Conservation (phyloP, 2,113 vertebrate species). For the Anhinga rufa region DNA sequence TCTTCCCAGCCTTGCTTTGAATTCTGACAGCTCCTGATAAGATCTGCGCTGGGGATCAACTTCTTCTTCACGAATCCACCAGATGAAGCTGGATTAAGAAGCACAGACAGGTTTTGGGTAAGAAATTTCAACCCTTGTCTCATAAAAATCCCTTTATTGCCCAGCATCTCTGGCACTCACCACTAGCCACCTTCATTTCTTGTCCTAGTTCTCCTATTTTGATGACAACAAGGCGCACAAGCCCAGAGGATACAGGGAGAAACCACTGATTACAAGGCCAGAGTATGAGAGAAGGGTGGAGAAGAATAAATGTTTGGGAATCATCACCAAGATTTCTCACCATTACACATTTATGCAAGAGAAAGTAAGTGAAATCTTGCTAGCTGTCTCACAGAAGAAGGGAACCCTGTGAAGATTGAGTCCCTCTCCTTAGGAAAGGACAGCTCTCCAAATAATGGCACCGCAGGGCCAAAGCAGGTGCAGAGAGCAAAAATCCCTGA, state of each 20-base stretch:
- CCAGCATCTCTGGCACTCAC: background rate
- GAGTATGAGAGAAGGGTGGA: background rate
- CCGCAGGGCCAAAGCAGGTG: background rate
- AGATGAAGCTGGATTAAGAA: slow-evolving; percentile 25
- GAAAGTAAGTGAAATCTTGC: background rate
- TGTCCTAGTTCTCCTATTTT: background rate
- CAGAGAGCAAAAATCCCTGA: background rate
- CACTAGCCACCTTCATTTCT: background rate
- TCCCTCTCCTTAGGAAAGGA: background rate
- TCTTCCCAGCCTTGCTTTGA: slow-evolving; percentile 19
- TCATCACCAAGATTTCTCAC: background rate
- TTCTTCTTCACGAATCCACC: slow-evolving; percentile 7
- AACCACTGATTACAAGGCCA: background rate
- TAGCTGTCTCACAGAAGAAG: background rate
- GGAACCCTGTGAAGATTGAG: background rate
- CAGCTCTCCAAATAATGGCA: background rate
- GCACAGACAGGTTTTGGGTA: background rate
- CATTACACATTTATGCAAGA: background rate
- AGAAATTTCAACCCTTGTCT: background rate
- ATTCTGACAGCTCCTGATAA: slow-evolving; percentile 28
- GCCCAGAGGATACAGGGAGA: background rate
- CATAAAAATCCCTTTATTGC: background rate
- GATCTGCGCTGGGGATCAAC: slow-evolving; percentile 33
- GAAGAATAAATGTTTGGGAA: background rate
- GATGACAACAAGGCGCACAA: background rate